phyloP scores from a whole-genome alignment of 2,797 vertebrate genomes.

The Pogoniulus pusillus region DNA sequence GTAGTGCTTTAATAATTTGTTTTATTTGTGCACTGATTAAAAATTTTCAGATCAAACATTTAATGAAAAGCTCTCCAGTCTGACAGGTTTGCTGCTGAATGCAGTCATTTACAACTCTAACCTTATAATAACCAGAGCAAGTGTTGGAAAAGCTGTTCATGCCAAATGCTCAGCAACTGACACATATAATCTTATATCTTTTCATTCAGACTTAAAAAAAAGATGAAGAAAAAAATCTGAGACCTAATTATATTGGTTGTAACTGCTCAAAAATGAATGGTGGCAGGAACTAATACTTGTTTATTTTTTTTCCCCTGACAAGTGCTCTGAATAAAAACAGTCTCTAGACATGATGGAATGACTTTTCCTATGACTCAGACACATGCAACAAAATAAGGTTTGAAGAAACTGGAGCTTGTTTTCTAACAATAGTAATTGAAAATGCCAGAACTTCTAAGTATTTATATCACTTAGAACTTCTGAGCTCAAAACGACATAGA shows the following conservation, averaged over 20 bases:
- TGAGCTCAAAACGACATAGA: not conserved
- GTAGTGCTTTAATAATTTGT: slow-evolving; percentile 64
- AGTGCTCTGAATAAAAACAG: slow-evolving; percentile 65
- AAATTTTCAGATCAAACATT: slow-evolving; percentile 67
- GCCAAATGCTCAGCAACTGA: slow-evolving; percentile 65
- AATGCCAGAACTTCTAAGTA: slow-evolving; percentile 51
- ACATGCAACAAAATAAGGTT: slow-evolving; percentile 58
- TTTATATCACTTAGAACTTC: slow-evolving; percentile 2
- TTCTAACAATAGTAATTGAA: slow-evolving; percentile 70
- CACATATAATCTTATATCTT: slow-evolving; percentile 64
- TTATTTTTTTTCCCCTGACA: slow-evolving; percentile 72
- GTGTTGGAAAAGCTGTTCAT: slow-evolving; percentile 67
- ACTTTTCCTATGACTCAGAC: slow-evolving; percentile 70
- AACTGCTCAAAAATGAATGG: slow-evolving; percentile 63
- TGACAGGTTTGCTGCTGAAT: slow-evolving; percentile 63
- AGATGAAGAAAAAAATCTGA: not conserved
- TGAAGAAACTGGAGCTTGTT: slow-evolving; percentile 59
- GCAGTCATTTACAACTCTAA: slow-evolving; percentile 59
- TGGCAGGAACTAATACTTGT: slow-evolving; percentile 69
- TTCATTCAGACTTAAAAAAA: slow-evolving; percentile 27
- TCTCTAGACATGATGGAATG: slow-evolving; percentile 72
- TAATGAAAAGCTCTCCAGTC: slow-evolving; percentile 60
- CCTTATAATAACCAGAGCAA: slow-evolving; percentile 66
- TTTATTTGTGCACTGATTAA: slow-evolving; percentile 69
- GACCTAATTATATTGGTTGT: slow-evolving; percentile 63